These are phyloP conservation scores for Molossus molossus DNA, from an alignment of 2,797 vertebrate species.

Conservation along the genomic window DNA sequence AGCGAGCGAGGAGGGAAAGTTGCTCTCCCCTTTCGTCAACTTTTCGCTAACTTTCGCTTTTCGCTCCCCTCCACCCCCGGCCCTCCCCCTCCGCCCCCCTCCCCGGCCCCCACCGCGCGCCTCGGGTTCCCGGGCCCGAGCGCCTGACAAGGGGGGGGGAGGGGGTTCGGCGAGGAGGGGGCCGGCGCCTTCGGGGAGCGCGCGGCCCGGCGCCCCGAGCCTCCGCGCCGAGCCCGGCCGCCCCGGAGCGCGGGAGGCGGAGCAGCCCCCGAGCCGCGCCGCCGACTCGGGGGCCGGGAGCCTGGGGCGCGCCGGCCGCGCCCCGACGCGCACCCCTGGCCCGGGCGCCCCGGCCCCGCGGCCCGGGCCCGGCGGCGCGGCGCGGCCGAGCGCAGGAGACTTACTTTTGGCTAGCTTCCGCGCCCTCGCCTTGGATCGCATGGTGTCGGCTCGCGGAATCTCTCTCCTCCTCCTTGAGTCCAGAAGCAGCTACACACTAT, in stretches of 20 bases:
- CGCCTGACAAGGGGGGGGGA: conserved; percentile 78
- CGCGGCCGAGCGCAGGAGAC: conserved; percentile 91
- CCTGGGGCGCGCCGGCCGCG: conserved; percentile 71
- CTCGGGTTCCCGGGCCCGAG: conserved; percentile 79
- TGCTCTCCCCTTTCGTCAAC: conserved; percentile 94
- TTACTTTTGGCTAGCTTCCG: conserved; percentile 99
- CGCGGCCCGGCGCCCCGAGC: conserved; percentile 80
- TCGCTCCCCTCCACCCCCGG: conserved; percentile 83
- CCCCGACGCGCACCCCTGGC: conserved; percentile 70
- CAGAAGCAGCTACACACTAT: conserved; percentile 99
- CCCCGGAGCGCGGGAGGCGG: conserved; percentile 82
- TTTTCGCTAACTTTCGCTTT: conserved; percentile 94
- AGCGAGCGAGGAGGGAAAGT: conserved; percentile 90
- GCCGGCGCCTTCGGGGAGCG: conserved; percentile 84
- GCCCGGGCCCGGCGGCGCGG: conserved; percentile 89
- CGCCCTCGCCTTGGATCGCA: conserved; percentile 99
- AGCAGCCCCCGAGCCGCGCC: conserved; percentile 78
- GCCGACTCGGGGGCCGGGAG: conserved; percentile 66
- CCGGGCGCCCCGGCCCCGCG: conserved; percentile 84
- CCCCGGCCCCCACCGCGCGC: conserved; percentile 85
- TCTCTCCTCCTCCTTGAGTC: conserved; percentile 98
- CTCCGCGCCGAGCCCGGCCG: conserved; percentile 77
- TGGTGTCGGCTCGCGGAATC: conserved; percentile 97
- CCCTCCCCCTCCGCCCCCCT: conserved; percentile 79
- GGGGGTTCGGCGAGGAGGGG: conserved; percentile 79